A percentile compares a stretch with the other conserved stretches of the same genome.
Conservation (phyloP, 2,113 vertebrate genomes). For the Ancistrus triradiatus region DNA sequence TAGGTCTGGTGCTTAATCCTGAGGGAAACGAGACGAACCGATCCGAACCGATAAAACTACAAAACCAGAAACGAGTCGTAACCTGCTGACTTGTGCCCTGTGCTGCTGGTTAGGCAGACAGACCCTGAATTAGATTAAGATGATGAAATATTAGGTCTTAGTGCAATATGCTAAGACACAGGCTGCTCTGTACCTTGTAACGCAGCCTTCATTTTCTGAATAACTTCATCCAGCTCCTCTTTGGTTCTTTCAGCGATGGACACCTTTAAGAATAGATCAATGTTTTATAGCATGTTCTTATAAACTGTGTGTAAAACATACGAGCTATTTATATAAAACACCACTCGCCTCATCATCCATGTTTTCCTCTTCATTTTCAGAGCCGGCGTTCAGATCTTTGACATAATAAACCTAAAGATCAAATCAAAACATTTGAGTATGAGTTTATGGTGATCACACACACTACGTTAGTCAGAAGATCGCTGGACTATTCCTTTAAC, state of each 20-base stretch:
- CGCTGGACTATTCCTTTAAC: no score
- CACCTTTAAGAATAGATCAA: constrained; percentile 58
- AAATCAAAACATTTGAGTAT: no score
- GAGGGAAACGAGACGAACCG: no score
- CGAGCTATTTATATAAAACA: not conserved
- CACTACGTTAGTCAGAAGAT: no score
- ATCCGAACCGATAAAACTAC: no score
- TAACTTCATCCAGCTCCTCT: constrained; percentile 71
- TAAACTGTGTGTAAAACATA: no score
- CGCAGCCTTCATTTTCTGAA: constrained; percentile 76
- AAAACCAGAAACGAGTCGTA: no score
- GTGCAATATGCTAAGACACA: no score
- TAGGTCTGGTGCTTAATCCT: constrained; percentile 66
- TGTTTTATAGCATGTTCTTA: not conserved
- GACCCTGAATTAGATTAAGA: no score
- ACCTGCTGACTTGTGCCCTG: no score
- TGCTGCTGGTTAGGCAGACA: no score
- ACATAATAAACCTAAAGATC: constrained; percentile 86
- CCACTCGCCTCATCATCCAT: constrained; percentile 63
- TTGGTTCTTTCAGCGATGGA: constrained; percentile 72
- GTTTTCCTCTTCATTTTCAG: constrained; percentile 59
- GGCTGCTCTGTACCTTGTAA: constrained; percentile 72
- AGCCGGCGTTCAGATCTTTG: constrained; percentile 83
- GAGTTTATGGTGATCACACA: no score
- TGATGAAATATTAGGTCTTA: not conserved